Evolutionary conservation across 2,888 invertebrate genomes (phyloP), one percentile per base, ranked within the genome.

Genomic region (Sminthurinus aureus): DNA sequence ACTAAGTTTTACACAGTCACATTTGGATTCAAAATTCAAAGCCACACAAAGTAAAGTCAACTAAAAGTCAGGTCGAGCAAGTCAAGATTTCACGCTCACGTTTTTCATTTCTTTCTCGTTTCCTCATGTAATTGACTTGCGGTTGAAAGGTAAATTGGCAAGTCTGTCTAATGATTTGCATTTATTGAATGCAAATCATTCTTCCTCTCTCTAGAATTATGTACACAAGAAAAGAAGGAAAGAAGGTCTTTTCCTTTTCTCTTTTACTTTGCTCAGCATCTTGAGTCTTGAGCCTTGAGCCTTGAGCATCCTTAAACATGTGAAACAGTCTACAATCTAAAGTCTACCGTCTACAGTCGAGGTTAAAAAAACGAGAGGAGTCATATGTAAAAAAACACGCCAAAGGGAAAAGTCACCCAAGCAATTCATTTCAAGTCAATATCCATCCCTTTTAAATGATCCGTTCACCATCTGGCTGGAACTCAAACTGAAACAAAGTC

Each of bases 131-230:
- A 81, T 81, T 81, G 81, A 26, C 66, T 73, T 81, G 18, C 58
- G 67, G 52, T 71, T 80, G 51, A 73, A 73, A 22, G 73, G 73
- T 73, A 15, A 73, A 73, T 73, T 24, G 73, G 73, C 2, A 58
- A 73, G 13, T 79, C n/a, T 69, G 66, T 18, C 26, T 79, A 77
- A 78, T 78, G 66, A 79, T 79, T 79, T 79, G 69, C 79, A 79
- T 67, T 38, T 38, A 38, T 38, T 38, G 38, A 38, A 38, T 38
- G 38, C 38, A 38, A 38, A 76, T 52, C 20, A 18, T 66, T n/a
- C 66, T n/a, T n/a, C 18, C 66, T n/a, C 66, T 12, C 20, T 73
- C 73, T 73, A 4, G 24, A 24, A 12, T 24, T 26, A 8, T 73
- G 26, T 6, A 73, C 20, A 73, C 6, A 20, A 26, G 13, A 22